Evolutionary conservation across 2,113 vertebrate genomes (phyloP), one percentile per base, ranked within the genome.

Genomic region (Trinectes maculatus): DNA sequence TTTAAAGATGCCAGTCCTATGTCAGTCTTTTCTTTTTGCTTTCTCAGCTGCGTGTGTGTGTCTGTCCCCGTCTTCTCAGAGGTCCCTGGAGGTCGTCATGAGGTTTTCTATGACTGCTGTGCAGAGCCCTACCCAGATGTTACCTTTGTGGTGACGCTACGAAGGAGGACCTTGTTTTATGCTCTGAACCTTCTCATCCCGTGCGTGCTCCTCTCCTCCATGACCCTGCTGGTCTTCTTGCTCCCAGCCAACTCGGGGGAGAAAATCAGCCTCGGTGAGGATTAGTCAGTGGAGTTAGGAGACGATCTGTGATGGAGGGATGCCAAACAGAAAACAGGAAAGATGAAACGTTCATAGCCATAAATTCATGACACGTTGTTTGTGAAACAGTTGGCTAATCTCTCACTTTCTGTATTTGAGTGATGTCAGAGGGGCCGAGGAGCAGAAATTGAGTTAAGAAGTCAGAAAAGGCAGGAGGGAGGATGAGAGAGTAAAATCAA

Each of bases 221-320:
- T 91, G 89, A 90, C 90, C 29, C 80, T 91, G 34, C 44, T 91
- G 47, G 74, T 85, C 33, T 91, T 91, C 43, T 64, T 91, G 71
- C 84, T 91, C 1, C 90, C 90, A 0, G 89, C 89, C 56, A 90
- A 84, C 76, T 91, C 89, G 0, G 90, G 90, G 36, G 90, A 91
- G 78, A 91, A 91, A 77, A 91, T 91, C 61, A 90, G 90, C 70
- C 79, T 91, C 1, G 90, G 90, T 91, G 76, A 89, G 90, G 56
- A 66, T 55, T 44, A 59, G 21, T 16, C 51, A 46, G 2, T 31
- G 6, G 10, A 31, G n/a, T 49, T 44, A 26, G 24, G 25, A 37
- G 37, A 42, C 33, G 29, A 58, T 36, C 16, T 22, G 19, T n/a
- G 21, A 8, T 8, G 16, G 40, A 13, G 5, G 19, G 19, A n/a